Conservation (phyloP, 1,140 invertebrate genomes). For the Physella acuta region DNA sequence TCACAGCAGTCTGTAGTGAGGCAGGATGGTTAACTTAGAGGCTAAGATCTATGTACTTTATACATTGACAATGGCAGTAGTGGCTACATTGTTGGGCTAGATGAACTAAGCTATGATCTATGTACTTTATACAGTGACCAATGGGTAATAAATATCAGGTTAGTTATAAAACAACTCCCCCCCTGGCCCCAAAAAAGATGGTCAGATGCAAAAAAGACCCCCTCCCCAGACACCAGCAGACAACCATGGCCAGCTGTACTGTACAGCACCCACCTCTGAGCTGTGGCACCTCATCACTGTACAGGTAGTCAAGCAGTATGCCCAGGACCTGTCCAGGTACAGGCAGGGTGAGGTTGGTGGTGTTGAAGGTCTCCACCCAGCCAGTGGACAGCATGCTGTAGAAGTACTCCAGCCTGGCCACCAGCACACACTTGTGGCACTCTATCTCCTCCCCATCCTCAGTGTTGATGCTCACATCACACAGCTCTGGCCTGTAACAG, state of each 20-base stretch:
- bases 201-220: no score
- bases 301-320: slow-evolving; percentile 70
- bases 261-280: slow-evolving; percentile 36
- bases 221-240: neutral
- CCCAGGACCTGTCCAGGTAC: slow-evolving; percentile 64
- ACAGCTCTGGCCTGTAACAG: slow-evolving; percentile 61
- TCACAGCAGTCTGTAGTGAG: slow-evolving; percentile 65
- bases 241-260: neutral
- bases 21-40: no score
- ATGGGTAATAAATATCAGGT: no score
- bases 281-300: slow-evolving; percentile 66
- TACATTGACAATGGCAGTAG: no score
- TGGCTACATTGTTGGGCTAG: no score
- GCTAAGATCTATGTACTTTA: no score
- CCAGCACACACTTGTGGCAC: slow-evolving; percentile 75
- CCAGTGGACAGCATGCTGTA: slow-evolving; percentile 72
- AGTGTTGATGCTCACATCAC: slow-evolving; percentile 61
- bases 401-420: slow-evolving; percentile 75
- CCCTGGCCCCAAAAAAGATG: no score
- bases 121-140: no score
- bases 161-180: no score
- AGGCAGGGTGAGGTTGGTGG: slow-evolving; percentile 52
- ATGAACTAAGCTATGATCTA: no score
- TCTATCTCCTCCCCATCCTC: slow-evolving; percentile 66
- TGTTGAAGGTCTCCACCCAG: slow-evolving; percentile 64